Evolutionary conservation across 2,888 invertebrate genomes (phyloP).

Genomic region (Heliconius ethilla): DNA sequence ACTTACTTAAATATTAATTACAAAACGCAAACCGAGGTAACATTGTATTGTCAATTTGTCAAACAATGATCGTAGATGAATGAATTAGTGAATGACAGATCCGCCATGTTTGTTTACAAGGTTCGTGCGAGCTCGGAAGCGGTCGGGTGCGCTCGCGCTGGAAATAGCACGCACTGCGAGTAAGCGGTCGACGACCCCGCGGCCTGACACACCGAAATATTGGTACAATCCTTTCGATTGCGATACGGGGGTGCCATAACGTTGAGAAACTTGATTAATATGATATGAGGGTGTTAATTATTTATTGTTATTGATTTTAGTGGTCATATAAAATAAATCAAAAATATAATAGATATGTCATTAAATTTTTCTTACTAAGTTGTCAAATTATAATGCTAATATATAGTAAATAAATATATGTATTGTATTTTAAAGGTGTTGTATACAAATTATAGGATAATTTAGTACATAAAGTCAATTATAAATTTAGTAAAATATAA

Average conservation of each 20-base stretch:
- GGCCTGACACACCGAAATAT: conserved; percentile 72
- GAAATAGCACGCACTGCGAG: conserved; percentile 79
- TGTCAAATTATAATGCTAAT: neutral
- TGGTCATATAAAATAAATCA: neutral
- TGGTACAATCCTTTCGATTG: conserved; percentile 63
- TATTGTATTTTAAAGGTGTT: too few species aligned
- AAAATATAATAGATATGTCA: neutral
- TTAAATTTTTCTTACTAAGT: neutral
- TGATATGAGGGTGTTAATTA: conserved; percentile 40
- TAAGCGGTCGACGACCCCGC: conserved; percentile 77
- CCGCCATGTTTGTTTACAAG: conserved; percentile 79
- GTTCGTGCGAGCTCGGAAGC: conserved; percentile 68
- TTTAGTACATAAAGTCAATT: too few species aligned
- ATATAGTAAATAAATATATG: neutral
- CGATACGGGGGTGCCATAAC: conserved; percentile 40
- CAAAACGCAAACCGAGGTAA: conserved; percentile 17
- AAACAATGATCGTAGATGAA: conserved; percentile 77
- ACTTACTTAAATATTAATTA: conserved; percentile 1
- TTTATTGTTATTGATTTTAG: neutral
- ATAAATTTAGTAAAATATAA: too few species aligned
- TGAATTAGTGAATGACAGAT: conserved; percentile 81
- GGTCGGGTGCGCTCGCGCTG: conserved; percentile 68
- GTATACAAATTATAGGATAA: neutral
- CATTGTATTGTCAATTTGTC: conserved; percentile 62
- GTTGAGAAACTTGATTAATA: conserved; percentile 28